Base-by-base conservation (phyloP, 2,113 vertebrate genomes). In the Hydropotes inermis region DNA sequence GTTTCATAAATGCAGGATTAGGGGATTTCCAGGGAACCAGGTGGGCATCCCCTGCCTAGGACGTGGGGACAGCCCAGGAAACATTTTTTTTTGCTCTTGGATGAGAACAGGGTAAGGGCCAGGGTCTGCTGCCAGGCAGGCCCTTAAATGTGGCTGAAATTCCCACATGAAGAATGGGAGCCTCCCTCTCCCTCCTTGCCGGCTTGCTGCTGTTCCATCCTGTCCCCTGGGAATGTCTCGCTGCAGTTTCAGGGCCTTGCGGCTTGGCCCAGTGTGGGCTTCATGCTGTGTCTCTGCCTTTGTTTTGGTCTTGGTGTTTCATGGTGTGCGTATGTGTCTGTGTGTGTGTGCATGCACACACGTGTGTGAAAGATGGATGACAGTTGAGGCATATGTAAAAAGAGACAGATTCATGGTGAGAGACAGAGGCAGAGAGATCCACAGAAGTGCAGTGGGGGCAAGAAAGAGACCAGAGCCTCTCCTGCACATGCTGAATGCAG, bases 1-100 rank as follows among this genome's bases (percentile, higher is more conserved):
- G 98, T 98, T 98, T 98, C 98, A 97, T 98, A 97, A 98, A 98
- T 67, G 94, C 60, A 50, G 96, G 98, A 98, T 97, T 98, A 98
- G 70, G 78, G 97, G 96, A 93, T 98, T 98, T 98, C 89, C 98
- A 97, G 97, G 58, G 94, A 87, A 33, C 58, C 96, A 97, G 95
- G 97, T 93, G 94, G 98, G 97, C 96, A 94, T 79, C 94, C 45
- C 85, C 60, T 91, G 91, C 61, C 89, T 84, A 93, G 85, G 94
- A 93, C 52, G n/a, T 23, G 78, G 96, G 95, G 97, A 97, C 96
- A 97, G 94, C 92, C 82, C 91, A 55, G 92, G 93, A 85, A 55
- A 89, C 0, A 0, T 89, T 94, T 95, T 79, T 61, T 76, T 47
- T 85, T 54, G 64, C 78, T 47, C 21, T 70, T 23, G 47, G 54